phyloP scores from a whole-genome alignment of 2,888 invertebrate species.

The Sipha maydis region DNA sequence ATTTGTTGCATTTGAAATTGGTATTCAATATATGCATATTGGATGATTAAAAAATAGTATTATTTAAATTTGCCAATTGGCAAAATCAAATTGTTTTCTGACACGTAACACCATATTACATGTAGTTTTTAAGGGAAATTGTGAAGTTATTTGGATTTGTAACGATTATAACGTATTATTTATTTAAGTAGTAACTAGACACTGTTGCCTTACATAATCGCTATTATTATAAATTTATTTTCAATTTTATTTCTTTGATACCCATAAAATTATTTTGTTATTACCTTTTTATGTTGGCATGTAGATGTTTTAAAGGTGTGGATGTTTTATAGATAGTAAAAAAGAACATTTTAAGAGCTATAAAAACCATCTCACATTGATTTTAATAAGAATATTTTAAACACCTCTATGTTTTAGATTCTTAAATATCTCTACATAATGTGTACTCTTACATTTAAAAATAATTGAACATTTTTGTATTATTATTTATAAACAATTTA shows the following conservation, averaged over 20 bases:
- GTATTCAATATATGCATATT: too few relatives aligned
- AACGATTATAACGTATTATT: too few relatives aligned
- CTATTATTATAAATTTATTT: background rate
- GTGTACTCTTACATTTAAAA: background rate
- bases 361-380: background rate
- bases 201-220: background rate
- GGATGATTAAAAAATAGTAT: too few relatives aligned
- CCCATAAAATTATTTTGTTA: background rate
- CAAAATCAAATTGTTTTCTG: too few relatives aligned
- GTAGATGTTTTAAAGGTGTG: background rate
- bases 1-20: too few relatives aligned
- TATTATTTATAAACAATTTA: background rate
- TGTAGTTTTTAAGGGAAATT: too few relatives aligned
- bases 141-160: too few relatives aligned
- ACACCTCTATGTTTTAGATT: background rate
- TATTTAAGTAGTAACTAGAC: too few relatives aligned
- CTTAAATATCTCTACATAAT: background rate
- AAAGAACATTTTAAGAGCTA: background rate
- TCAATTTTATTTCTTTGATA: slow-evolving; percentile 16
- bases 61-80: too few relatives aligned
- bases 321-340: background rate
- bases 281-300: background rate
- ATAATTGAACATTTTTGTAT: background rate
- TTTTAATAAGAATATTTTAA: background rate
- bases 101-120: too few relatives aligned